phyloP scores from a whole-genome alignment of 2,888 invertebrate species.

The Ornithoptera alexandrae region DNA sequence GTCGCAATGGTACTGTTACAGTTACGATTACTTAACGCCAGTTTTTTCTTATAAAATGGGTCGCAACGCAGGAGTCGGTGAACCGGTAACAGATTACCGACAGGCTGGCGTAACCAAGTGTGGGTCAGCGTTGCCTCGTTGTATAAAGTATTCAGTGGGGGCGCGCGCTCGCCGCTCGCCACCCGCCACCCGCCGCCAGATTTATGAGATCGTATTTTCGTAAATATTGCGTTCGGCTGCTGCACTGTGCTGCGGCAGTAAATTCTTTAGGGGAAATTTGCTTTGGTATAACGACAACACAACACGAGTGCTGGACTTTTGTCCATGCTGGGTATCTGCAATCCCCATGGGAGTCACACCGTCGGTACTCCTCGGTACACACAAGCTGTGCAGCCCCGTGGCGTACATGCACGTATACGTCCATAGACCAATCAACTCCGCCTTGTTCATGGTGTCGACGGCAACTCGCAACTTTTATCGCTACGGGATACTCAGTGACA shows the following conservation, averaged over 20 bases:
- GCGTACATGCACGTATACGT: too few relatives aligned
- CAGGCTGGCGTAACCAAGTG: slow-evolving; percentile 5
- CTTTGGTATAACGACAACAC: not conserved
- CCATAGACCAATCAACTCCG: too few relatives aligned
- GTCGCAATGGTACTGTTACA: too few relatives aligned
- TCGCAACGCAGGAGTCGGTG: too few relatives aligned
- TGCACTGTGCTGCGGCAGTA: slow-evolving; percentile 25
- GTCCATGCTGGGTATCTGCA: too few relatives aligned
- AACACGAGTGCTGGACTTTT: too few relatives aligned
- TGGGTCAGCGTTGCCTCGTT: slow-evolving; percentile 7
- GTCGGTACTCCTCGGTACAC: too few relatives aligned
- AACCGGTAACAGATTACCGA: slow-evolving; percentile 3
- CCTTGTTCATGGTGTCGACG: too few relatives aligned
- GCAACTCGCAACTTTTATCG: too few relatives aligned
- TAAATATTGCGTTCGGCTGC: slow-evolving; percentile 23
- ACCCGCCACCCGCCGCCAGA: slow-evolving; percentile 5
- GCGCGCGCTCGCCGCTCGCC: not conserved
- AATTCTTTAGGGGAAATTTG: slow-evolving; percentile 22
- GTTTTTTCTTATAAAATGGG: too few relatives aligned
- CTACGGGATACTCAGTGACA: not conserved
- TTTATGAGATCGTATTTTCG: slow-evolving; percentile 29
- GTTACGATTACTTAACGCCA: too few relatives aligned
- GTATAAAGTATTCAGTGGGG: slow-evolving; percentile 26
- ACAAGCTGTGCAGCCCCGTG: too few relatives aligned
- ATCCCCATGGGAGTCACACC: not conserved